Base-by-base conservation (phyloP, 2,797 vertebrate species). In the Lepilemur septentrionalis region DNA sequence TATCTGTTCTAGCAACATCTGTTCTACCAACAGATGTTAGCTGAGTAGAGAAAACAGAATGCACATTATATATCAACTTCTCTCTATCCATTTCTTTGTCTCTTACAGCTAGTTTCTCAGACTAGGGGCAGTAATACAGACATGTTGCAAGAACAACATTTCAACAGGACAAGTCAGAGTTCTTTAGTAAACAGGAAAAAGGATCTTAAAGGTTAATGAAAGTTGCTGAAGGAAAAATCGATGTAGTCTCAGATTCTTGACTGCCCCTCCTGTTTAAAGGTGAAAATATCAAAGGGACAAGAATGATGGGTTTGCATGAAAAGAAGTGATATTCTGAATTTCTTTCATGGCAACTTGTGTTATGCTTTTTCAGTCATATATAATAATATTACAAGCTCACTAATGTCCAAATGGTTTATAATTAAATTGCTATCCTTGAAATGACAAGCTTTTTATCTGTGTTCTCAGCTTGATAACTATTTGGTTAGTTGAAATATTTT, bases 371-470 rank as follows among this genome's bases (percentile, higher is more conserved):
- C 9, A 75, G 69, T 18, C 28, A 50, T n/a, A 11, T 18, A 32
- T 30, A 73, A n/a, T 61, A 94, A 57, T 48, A 76, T 65, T 48
- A 52, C 38, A 96, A 63, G 7, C 18, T 48, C 13, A 41, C 23
- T 88, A 52, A 85, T 83, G 18, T 69, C 69, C 41, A 96, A 81
- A 52, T 70, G 32, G 15, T 61, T 88, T 94, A 4, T 52, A 79
- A 92, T 91, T 96, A 93, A 92, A 80, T 72, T 81, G 38, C 5
- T 83, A 5, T 80, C 32, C n/a, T 73, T 95, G 46, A 93, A 92
- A 80, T 70, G 10, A 46, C 22, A 94, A 90, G 23, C 17, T 65
- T 63, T 63, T 75, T 79, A 80, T 69, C 65, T 93, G 15, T 61
- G 32, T 72, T 55, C 72, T 94, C 41, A 87, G n/a, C 46, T 75